Percentiles rank a stretch among this genome's conserved stretches.
phyloP scores from a whole-genome alignment of 2,113 vertebrate species.

The Solenodon paradoxus region DNA sequence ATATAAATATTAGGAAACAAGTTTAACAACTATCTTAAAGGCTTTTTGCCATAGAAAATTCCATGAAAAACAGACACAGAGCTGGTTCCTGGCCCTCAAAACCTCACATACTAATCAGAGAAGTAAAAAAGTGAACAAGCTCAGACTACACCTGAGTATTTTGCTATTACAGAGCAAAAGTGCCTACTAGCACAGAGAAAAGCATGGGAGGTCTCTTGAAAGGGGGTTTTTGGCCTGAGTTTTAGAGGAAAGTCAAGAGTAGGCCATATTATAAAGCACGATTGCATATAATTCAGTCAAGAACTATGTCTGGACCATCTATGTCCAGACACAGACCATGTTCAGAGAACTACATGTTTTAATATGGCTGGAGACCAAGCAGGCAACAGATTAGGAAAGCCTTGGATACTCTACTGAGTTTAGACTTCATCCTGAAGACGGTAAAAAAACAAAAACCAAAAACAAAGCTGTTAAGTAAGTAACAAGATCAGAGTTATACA shows the following conservation, averaged over 20 bases:
- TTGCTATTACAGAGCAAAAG: background rate
- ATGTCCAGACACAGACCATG: background rate
- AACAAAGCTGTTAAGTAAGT: background rate
- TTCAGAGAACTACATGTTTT: background rate
- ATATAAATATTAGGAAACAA: conserved; percentile 4
- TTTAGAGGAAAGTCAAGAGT: background rate
- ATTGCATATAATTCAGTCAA: background rate
- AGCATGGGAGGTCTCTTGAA: background rate
- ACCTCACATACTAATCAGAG: background rate
- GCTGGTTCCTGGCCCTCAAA: background rate
- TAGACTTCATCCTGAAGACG: background rate
- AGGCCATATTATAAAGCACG: background rate
- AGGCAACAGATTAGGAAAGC: background rate
- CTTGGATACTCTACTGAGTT: background rate
- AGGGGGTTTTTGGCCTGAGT: conserved; percentile 6
- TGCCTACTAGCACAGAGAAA: background rate
- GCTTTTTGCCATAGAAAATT: background rate
- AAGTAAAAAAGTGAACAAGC: background rate
- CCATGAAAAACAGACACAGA: background rate
- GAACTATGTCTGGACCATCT: conserved; percentile 15
- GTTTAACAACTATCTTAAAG: background rate
- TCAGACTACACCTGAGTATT: background rate
- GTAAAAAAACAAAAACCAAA: background rate
- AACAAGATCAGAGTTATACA: background rate
- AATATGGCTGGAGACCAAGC: background rate